Base-by-base conservation (phyloP, 23 tunicate genomes). In the Ciona savignyi region DNA sequence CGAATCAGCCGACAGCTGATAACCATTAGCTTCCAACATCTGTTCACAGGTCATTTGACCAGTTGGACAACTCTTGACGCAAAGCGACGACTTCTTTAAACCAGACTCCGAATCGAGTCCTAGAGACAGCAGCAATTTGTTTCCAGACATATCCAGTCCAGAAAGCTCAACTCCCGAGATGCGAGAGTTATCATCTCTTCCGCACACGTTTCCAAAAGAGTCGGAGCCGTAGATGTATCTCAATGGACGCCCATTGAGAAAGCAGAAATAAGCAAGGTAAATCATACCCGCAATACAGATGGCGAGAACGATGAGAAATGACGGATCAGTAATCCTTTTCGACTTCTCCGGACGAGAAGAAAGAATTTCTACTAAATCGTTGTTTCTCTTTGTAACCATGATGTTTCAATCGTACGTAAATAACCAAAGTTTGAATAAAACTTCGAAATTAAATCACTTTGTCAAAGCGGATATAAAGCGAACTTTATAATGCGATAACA, bases 141-240 rank as follows among this genome's bases (percentile, higher is more conserved):
- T 30, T 9, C 75, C 65, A 11, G 86, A 35, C 63, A 67, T 75
- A 66, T 91, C 97, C 51, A 62, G 72, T 34, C 97, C 97, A 0
- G 97, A 84, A 21, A 60, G 76, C 1, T 42, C 31, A 2, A 76
- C 82, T 34, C 82, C 80, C 0, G 29, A 28, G 32, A 74, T 51
- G 2, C 0, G 27, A 27, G 29, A 0, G 32, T 80, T 91, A 61
- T 61, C 49, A 30, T 85, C 80, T 26, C 84, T 26, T 9, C 97
- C 91, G 62, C 97, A 91, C 1, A 78, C 81, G 34, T 91, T 91
- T 31, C 97, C 97, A 86, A 86, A 91, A 1, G 97, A 91, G 75
- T 91, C 97, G 1, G 61, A 63, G 0, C 97, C 97, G 32, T 80
- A 0, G 26, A 80, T 25, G 70, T 91, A 91, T 23, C 86, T 74